Base-by-base conservation (phyloP, 1,140 invertebrate species). In the Periplaneta americana region DNA sequence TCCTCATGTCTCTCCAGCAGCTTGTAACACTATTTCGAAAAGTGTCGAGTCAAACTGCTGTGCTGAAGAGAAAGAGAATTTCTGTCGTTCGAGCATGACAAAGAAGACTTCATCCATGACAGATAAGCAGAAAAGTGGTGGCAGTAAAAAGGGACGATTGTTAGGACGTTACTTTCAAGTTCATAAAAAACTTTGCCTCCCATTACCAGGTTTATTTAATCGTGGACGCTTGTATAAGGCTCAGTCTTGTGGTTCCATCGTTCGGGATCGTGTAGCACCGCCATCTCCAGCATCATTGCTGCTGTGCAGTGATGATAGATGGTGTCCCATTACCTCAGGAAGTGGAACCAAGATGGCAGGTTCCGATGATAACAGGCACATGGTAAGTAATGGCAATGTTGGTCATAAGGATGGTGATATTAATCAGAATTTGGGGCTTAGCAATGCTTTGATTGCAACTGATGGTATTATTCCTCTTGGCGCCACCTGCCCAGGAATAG, bases 101-200 rank as follows among this genome's bases (percentile, higher is more conserved):
- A 78, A 78, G 34, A 78, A 78, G 17, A 31, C 77, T 36, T 37
- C 35, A 34, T 4, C 77, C 32, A 28, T 66, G 18, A 74, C 39
- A 36, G 80, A 81, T 15, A 81, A 83, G 37, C 82, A 83, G 32
- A 74, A 78, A 34, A 74, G 74, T 9, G 88, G 84, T 81, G 36
- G 77, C 5, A 88, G 83, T 80, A 86, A 86, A n/a, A 93, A 93
- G 84, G 90, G 92, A 85, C 87, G 91, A 66, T 85, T 92, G 75
- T 86, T 93, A 6, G 92, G 91, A 76, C 91, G 92, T 74, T 93
- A 93, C 84, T 93, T 93, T 86, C 91, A 92, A 80, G 91, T 93
- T 80, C 90, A 91, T 83, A 91, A 91, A 82, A 91, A 91, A 85
- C 85, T 92, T 2, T 91, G 90, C 82, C 89, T 91, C 74, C 90